Base-by-base conservation (phyloP, 1,140 invertebrate species). In the Eumaeus atala region DNA sequence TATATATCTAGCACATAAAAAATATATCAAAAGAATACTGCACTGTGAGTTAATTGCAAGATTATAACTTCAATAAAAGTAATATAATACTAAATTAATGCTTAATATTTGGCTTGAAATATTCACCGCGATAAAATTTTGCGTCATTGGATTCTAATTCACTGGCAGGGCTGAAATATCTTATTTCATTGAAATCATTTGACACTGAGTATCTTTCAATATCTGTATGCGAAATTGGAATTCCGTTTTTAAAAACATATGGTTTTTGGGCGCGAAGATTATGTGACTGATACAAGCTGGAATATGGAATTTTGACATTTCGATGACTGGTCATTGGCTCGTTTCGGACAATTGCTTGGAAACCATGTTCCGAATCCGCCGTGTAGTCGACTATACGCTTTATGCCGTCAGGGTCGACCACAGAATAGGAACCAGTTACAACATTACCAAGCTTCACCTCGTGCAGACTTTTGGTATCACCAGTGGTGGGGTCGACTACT, bases 361-460 rank as follows among this genome's bases (percentile, higher is more conserved):
- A 93, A 14, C 93, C 93, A 54, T 88, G 90, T 66, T 91, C 87
- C 0, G 91, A 85, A 62, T 93, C 92, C 8, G 92, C 92, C 3
- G 90, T 92, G 77, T 94, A 94, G 35, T 93, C 89, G 5, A 94
- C 93, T 34, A 90, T 91, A 33, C 93, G 89, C 48, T 89, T 84
- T 35, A 89, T 92, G 9, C 92, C 92, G 70, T 94, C 91, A 10
- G 91, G 88, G 59, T 91, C 90, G 21, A 91, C 66, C 3, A 92
- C 73, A 33, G 88, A 88, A 63, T 92, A 92, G 10, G 84, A 78
- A 28, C 91, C 91, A 38, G 86, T 85, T 11, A 92, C 91, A 9
- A 87, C 74, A 59, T 91, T 89, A 7, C 90, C 91, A 58, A 87
- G 87, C 48, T 90, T 84, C 8, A 82, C 57, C 74, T 92, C 91